Base-by-base conservation (phyloP, 2,113 vertebrate genomes). In the Motacilla alba region DNA sequence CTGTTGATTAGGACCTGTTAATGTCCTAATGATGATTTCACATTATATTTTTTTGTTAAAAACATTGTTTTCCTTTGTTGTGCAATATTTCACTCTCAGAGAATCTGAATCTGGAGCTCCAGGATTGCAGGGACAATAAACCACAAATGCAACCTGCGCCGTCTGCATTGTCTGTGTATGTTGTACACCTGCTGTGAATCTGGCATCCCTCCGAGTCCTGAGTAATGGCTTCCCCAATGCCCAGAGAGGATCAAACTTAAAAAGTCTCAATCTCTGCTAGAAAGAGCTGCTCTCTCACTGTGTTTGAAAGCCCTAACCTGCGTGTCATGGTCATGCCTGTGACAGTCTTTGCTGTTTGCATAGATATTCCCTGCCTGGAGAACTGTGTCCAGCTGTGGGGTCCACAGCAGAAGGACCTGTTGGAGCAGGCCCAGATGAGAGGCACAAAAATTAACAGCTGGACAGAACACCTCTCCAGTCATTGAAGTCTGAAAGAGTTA, bases 131-230 rank as follows among this genome's bases (percentile, higher is more conserved):
- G 20, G 8, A 72, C 35, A 95, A 63, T 27, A 46, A 91, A 43
- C 13, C 81, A 18, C 6, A 60, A 78, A 72, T 20, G 33, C 33
- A 46, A 9, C 6, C 21, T 59, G 27, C 24, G 22, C 11, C 58
- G 37, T 19, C 47, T 55, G 24, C 30, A 5, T 12, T 64, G 43
- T 43, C 28, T 77, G 12, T 35, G 41, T 16, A 5, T 1, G 2
- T 16, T 28, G 27, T 9, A 24, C 10, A 44, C 8, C 24, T 39
- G 28, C 22, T n/a, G 14, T 0, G 1, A 50, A 22, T 47, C 30
- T 49, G 21, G 6, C 8, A 1, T 39, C 10, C 52, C 19, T 18
- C 8, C 0, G 0, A 3, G 9, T 76, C 17, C 28, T 10, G 11
- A 13, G 7, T n/a, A 31, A 31, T 18, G 21, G 18, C 18, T 87